phyloP scores from a whole-genome alignment of 1,140 invertebrate genomes.

The Drosophila rhopaloa region DNA sequence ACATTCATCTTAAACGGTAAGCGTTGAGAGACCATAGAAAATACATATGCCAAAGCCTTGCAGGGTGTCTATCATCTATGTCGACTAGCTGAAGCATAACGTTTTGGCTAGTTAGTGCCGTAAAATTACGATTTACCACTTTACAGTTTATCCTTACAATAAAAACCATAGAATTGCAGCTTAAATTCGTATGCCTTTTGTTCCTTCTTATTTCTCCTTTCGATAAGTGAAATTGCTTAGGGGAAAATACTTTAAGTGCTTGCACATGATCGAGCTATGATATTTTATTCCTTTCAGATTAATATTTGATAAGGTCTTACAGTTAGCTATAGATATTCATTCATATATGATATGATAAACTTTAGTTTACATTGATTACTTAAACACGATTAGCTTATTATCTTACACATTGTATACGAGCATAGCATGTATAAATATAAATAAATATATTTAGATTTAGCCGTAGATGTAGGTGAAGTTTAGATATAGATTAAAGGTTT shows the following conservation, averaged over 20 bases:
- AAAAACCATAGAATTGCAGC: slow-evolving; percentile 76
- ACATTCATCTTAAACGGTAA: slow-evolving; percentile 63
- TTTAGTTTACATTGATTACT: slow-evolving; percentile 61
- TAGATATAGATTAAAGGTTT: slow-evolving; percentile 22
- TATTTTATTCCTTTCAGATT: slow-evolving; percentile 54
- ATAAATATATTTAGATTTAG: slow-evolving; percentile 49
- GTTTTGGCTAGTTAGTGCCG: slow-evolving; percentile 49
- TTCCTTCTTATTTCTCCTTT: slow-evolving; percentile 15
- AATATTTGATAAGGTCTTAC: slow-evolving; percentile 45
- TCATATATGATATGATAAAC: slow-evolving; percentile 75
- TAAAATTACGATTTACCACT: slow-evolving; percentile 42
- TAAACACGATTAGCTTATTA: slow-evolving; percentile 64
- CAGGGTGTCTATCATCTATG: slow-evolving; percentile 53
- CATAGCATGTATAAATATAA: slow-evolving; percentile 58
- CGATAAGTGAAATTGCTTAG: slow-evolving; percentile 51
- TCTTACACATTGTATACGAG: slow-evolving; percentile 78
- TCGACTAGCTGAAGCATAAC: slow-evolving; percentile 75
- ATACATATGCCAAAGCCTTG: slow-evolving; percentile 69
- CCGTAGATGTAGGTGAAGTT: slow-evolving; percentile 33
- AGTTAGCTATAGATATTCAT: slow-evolving; percentile 51
- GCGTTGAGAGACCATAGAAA: slow-evolving; percentile 66
- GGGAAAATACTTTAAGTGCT: slow-evolving; percentile 57
- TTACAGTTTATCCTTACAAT: slow-evolving; percentile 44
- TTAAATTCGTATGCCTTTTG: slow-evolving; percentile 76
- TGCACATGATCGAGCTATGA: slow-evolving; percentile 62